Conservation (phyloP, 2,888 invertebrate genomes). For the Yponomeuta cagnagella region DNA sequence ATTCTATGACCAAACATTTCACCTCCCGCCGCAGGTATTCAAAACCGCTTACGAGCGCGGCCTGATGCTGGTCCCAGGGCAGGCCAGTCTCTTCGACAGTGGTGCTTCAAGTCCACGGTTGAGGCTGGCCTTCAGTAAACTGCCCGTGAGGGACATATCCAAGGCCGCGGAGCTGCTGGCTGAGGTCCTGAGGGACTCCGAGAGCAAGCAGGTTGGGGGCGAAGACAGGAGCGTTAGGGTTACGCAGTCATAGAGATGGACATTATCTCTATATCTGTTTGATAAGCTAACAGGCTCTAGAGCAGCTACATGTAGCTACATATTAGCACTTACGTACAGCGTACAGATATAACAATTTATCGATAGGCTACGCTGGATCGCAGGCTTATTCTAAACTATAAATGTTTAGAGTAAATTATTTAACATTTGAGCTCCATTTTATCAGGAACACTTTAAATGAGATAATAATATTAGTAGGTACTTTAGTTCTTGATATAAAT, state of each 20-base stretch:
- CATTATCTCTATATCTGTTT: neutral
- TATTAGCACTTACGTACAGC: too few species aligned
- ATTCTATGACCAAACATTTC: too few species aligned
- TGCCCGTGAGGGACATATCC: conserved; percentile 79
- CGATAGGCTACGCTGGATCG: too few species aligned
- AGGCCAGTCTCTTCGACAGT: conserved; percentile 80
- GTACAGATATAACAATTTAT: too few species aligned
- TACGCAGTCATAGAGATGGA: neutral
- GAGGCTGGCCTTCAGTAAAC: conserved; percentile 82
- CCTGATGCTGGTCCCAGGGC: conserved; percentile 84
- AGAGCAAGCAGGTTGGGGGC: neutral
- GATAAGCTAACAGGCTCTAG: neutral
- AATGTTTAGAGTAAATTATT: too few species aligned
- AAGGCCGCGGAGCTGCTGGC: conserved; percentile 76
- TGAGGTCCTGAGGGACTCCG: conserved; percentile 58
- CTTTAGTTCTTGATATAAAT: too few species aligned
- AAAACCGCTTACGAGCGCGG: conserved; percentile 79
- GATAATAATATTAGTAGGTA: too few species aligned
- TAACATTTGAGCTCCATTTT: too few species aligned
- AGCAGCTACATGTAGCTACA: too few species aligned
- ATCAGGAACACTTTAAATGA: too few species aligned
- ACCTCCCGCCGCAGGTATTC: conserved; percentile 43
- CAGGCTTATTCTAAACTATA: too few species aligned
- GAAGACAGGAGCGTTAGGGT: neutral
- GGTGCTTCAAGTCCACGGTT: conserved; percentile 79